Evolutionary conservation across 2,797 vertebrate species (phyloP).

Genomic region (Sebastolobus altivelis): DNA sequence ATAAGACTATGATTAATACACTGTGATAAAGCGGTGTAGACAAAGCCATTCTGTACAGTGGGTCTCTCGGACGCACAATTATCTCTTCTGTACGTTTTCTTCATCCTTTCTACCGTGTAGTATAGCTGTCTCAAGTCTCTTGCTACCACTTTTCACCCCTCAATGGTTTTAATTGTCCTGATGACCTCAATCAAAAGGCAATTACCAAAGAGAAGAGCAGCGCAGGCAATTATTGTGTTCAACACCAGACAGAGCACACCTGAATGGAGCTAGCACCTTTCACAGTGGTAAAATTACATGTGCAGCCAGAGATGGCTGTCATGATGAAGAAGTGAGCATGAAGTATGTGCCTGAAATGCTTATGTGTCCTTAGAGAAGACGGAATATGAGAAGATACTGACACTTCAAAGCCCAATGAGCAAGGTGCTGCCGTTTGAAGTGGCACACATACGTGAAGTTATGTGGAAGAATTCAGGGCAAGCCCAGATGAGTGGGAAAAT

Average conservation of each 20-base stretch:
- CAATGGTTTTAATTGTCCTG: constrained; percentile 91
- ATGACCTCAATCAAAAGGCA: constrained; percentile 99
- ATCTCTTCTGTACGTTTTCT: constrained; percentile 71
- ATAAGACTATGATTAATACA: constrained; percentile 52
- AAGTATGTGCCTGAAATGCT: constrained; percentile 68
- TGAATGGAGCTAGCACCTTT: constrained; percentile 89
- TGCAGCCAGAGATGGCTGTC: constrained; percentile 70
- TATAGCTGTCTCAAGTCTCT: constrained; percentile 75
- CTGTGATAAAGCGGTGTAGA: constrained; percentile 39
- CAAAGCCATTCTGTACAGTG: constrained; percentile 46
- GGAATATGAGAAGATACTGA: constrained; percentile 53
- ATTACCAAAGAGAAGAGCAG: constrained; percentile 90
- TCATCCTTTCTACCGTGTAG: constrained; percentile 61
- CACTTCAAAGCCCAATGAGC: constrained; percentile 67
- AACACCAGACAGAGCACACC: constrained; percentile 88
- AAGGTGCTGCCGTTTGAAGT: constrained; percentile 38
- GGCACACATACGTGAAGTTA: constrained; percentile 28
- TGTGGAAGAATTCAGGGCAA: constrained; percentile 54
- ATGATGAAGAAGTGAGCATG: constrained; percentile 54
- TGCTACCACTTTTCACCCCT: constrained; percentile 86
- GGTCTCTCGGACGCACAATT: constrained; percentile 50
- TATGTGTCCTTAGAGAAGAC: constrained; percentile 59
- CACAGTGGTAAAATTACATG: constrained; percentile 85
- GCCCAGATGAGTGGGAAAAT: constrained; percentile 56
- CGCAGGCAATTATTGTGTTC: constrained; percentile 92